Evolutionary conservation across 2,888 invertebrate species (phyloP).

Genomic region (Tipula helvola): DNA sequence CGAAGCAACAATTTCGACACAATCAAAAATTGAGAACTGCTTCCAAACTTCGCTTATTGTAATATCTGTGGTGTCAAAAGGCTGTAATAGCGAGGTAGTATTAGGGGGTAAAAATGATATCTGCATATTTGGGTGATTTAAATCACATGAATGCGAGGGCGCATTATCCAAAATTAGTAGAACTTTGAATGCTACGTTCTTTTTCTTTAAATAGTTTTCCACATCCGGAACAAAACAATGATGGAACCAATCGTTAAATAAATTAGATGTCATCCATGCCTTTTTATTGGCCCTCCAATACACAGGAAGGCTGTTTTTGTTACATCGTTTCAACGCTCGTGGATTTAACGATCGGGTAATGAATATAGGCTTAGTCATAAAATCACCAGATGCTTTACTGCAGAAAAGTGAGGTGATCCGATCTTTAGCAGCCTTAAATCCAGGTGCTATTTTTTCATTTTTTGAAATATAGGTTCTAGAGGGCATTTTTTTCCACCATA

Average conservation of each 20-base stretch:
- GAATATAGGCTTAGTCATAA: background rate
- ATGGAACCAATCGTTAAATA: background rate
- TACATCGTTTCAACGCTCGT: background rate
- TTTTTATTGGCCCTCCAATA: background rate
- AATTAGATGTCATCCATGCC: background rate
- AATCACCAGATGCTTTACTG: background rate
- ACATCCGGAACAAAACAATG: too few species aligned
- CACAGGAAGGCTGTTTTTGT: background rate
- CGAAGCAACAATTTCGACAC: background rate
- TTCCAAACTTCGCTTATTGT: background rate
- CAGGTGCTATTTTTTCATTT: background rate
- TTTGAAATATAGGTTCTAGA: background rate
- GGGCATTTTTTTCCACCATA: background rate
- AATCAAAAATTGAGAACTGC: background rate
- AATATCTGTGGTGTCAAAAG: background rate
- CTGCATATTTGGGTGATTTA: background rate
- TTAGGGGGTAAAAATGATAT: background rate
- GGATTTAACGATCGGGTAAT: too few species aligned
- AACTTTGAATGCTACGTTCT: background rate
- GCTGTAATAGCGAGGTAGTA: background rate
- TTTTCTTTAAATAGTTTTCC: background rate
- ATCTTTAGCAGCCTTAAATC: background rate
- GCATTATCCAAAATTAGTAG: background rate
- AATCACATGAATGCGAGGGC: background rate
- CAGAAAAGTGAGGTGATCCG: background rate